Base-by-base conservation (phyloP, 2,113 vertebrate genomes). In the Chinchilla lanigera region DNA sequence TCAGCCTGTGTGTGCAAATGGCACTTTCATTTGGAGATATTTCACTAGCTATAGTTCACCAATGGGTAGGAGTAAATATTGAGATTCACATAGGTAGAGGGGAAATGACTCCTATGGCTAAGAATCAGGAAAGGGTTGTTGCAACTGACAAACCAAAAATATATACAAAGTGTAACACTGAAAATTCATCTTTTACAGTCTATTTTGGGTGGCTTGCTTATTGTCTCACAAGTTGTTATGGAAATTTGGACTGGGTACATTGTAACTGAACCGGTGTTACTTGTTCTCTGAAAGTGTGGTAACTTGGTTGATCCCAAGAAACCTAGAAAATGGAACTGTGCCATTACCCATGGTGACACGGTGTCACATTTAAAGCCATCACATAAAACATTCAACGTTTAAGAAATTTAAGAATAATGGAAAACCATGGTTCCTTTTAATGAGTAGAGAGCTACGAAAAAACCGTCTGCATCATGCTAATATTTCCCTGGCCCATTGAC, bases 401-500 rank as follows among this genome's bases (percentile, higher is more conserved):
- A 67, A 94, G 86, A 86, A 81, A 89, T 94, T 75, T 26, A 87
- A 93, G 50, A 58, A 60, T 67, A 93, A 54, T 77, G 81, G 81
- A 52, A 93, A 89, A 96, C 67, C 11, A 12, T 33, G 50, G 24
- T 67, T 65, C 22, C 38, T 96, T 35, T 78, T 94, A 71, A 95
- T 78, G 86, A 95, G 28, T n/a, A 67, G 3, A 63, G 52, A 81
- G 19, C 47, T 56, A 81, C 47, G 80, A 80, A 93, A 87, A 71
- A 83, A 65, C 5, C 28, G 26, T 91, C n/a, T 50, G 30, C 50
- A 30, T 47, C 60, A 33, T 33, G 78, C 44, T 65, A 28, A 58
- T 50, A 44, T 50, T 24, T 84, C 61, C 33, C 90, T 61, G 44
- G 63, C 58, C 6, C 22, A 6, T 73, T 75, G 41, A 41, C n/a